These are phyloP conservation scores for Pseudobourletiella spinata DNA, from an alignment of 1,140 invertebrate genomes.

Conservation along the genomic window DNA sequence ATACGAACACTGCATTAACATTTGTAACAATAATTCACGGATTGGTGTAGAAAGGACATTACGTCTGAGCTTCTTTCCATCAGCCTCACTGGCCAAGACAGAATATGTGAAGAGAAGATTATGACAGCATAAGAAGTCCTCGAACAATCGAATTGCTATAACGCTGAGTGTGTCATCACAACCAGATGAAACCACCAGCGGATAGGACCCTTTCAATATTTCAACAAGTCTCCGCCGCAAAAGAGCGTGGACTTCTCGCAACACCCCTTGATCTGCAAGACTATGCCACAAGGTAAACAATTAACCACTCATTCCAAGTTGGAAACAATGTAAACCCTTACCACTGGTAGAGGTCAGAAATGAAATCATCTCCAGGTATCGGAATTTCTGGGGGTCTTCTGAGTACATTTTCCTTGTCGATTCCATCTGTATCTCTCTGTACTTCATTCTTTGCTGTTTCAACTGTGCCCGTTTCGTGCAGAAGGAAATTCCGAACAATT, in stretches of 20 bases:
- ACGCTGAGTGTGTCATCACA: background rate
- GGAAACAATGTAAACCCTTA: background rate
- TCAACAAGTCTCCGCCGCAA: slow-evolving; percentile 25
- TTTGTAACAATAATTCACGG: too few species aligned
- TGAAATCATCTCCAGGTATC: background rate
- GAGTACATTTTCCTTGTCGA: too few species aligned
- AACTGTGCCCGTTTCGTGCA: background rate
- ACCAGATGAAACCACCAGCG: slow-evolving; percentile 12
- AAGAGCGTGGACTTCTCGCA: slow-evolving; percentile 30
- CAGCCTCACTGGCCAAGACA: slow-evolving; percentile 23
- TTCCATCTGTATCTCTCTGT: too few species aligned
- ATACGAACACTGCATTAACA: too few species aligned
- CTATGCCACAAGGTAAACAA: background rate
- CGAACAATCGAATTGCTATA: slow-evolving; percentile 14
- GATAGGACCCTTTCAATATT: slow-evolving; percentile 24
- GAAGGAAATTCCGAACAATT: background rate
- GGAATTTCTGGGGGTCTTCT: too few species aligned
- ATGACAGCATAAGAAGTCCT: slow-evolving; percentile 32
- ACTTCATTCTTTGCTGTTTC: background rate
- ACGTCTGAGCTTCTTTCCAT: too few species aligned
- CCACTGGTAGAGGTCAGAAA: background rate
- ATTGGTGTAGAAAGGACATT: too few species aligned
- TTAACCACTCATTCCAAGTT: background rate
- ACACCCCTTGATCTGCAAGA: slow-evolving; percentile 25
- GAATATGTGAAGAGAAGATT: slow-evolving; percentile 30